phyloP scores from a whole-genome alignment of 2,888 invertebrate genomes.

The Phrixothrix hirtus region DNA sequence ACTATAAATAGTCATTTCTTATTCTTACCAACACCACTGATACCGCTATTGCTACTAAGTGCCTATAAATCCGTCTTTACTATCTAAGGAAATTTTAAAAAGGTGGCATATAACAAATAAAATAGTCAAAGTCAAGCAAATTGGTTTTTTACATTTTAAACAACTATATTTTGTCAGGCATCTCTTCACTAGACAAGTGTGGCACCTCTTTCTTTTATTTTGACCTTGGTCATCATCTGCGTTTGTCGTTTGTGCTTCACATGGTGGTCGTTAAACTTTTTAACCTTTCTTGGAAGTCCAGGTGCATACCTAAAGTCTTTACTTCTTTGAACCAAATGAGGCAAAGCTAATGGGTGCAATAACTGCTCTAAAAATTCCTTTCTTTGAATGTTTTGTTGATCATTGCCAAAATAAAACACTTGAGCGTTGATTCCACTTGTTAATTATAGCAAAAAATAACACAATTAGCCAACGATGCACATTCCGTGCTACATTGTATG shows the following conservation, averaged over 20 bases:
- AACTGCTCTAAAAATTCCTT: constrained; percentile 13
- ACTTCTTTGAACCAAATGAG: too few relatives aligned
- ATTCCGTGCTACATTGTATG: constrained; percentile 36
- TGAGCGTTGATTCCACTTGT: constrained; percentile 34
- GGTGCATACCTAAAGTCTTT: not conserved
- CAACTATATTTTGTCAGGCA: constrained; percentile 3
- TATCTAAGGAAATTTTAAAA: too few relatives aligned
- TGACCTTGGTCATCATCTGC: not conserved
- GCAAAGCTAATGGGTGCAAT: constrained; percentile 1
- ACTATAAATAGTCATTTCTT: too few relatives aligned
- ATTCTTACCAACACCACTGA: too few relatives aligned
- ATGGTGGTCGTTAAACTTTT: not conserved
- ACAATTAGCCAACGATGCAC: constrained; percentile 37
- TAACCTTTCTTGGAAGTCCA: constrained; percentile 2
- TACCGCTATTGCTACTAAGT: too few relatives aligned
- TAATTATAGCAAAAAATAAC: constrained; percentile 32
- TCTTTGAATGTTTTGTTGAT: constrained; percentile 5
- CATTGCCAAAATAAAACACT: constrained; percentile 33
- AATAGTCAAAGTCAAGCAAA: constrained; percentile 2
- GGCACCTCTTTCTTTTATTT: not conserved
- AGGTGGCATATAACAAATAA: too few relatives aligned
- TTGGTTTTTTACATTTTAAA: constrained; percentile 2
- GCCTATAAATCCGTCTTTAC: too few relatives aligned
- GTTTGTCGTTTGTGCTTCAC: constrained; percentile 1
- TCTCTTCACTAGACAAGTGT: not conserved